Conservation (phyloP, 2,113 vertebrate species). For the Artemisiospiza belli region DNA sequence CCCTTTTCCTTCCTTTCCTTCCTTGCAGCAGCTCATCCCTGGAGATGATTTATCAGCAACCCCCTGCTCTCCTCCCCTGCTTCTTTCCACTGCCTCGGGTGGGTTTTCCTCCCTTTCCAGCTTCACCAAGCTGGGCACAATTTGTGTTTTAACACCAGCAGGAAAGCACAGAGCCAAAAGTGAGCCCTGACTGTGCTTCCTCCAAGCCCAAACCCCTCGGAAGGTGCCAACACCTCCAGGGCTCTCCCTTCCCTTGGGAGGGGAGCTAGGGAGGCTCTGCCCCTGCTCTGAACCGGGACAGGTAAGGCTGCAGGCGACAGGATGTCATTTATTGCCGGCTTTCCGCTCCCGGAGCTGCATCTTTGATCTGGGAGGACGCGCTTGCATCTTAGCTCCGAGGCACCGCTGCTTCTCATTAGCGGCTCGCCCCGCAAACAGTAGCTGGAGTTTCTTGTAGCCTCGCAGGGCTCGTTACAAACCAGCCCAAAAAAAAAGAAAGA, state of each 20-base stretch:
- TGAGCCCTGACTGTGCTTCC: neutral
- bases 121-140: fast-evolving
- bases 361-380: neutral
- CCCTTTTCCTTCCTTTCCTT: too few species aligned
- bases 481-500: neutral
- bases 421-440: neutral
- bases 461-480: neutral
- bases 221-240: neutral
- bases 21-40: too few species aligned
- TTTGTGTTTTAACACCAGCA: neutral
- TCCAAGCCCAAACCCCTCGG: fast-evolving
- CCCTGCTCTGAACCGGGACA: neutral
- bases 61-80: neutral
- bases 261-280: fast-evolving
- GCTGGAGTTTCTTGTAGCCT: neutral
- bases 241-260: neutral
- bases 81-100: neutral
- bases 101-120: neutral
- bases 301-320: neutral
- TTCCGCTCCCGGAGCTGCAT: neutral
- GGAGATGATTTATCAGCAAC: neutral
- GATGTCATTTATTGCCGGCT: constrained; percentile 14
- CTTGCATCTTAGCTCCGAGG: neutral
- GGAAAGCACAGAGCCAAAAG: neutral
- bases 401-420: constrained; percentile 27